Conservation (phyloP, 2,797 vertebrate species). For the Erpetoichthys calabaricus region DNA sequence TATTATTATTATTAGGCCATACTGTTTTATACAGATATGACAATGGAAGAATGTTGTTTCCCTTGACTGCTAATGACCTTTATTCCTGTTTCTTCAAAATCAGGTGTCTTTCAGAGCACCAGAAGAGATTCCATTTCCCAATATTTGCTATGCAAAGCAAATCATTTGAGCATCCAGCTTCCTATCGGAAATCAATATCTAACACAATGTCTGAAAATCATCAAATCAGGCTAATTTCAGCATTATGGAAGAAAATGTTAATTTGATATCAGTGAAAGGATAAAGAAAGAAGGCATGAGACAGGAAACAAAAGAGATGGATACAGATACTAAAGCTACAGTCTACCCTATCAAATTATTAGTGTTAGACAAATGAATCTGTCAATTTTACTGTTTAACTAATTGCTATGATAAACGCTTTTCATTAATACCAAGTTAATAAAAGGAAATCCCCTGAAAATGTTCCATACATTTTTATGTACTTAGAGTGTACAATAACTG, state of each 20-base stretch:
- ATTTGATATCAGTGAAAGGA: constrained; percentile 38
- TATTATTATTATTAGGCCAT: too few species aligned
- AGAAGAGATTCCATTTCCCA: constrained; percentile 14
- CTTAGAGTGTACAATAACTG: too few species aligned
- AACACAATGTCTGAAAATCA: constrained; percentile 43
- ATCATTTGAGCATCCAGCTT: constrained; percentile 39
- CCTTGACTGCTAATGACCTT: too few species aligned
- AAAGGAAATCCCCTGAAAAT: neutral
- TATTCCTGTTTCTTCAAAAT: too few species aligned
- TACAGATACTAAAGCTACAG: too few species aligned
- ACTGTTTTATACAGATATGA: too few species aligned
- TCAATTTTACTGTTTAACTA: constrained; percentile 32
- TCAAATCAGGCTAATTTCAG: constrained; percentile 54
- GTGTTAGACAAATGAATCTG: constrained; percentile 37
- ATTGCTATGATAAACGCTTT: constrained; percentile 54
- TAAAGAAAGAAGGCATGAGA: constrained; percentile 15
- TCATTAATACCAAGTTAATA: constrained; percentile 36
- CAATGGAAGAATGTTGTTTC: too few species aligned
- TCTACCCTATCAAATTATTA: constrained; percentile 38
- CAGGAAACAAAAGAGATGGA: neutral
- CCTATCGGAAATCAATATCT: constrained; percentile 51
- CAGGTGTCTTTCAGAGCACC: too few species aligned
- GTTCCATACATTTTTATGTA: neutral
- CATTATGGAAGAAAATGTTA: constrained; percentile 41
- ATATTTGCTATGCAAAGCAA: constrained; percentile 31